Percentiles rank a stretch among this genome's conserved stretches.
phyloP scores from a whole-genome alignment of 2,113 vertebrate genomes.

The Chaetodon auriga region DNA sequence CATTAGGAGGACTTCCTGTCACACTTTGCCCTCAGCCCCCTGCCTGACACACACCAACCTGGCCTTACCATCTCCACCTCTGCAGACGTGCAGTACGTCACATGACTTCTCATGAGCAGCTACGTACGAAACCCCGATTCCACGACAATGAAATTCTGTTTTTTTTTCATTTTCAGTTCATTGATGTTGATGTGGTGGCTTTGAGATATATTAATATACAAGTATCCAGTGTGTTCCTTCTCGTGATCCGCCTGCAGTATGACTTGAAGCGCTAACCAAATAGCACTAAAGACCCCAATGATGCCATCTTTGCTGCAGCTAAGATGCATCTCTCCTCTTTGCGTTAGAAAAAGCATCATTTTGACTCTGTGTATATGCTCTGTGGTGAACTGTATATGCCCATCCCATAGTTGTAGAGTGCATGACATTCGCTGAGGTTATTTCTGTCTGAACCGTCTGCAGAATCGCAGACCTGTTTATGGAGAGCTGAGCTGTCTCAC shows the following conservation, averaged over 20 bases:
- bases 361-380: neutral
- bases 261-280: slow-evolving; percentile 16
- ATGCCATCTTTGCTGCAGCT: neutral
- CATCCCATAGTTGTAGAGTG: slow-evolving; percentile 38
- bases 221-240: slow-evolving; percentile 3
- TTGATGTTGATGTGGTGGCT: slow-evolving; percentile 14
- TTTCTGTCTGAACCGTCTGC: neutral
- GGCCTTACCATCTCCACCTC: slow-evolving; percentile 63
- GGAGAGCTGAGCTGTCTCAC: neutral
- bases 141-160: neutral
- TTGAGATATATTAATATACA: neutral
- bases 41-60: slow-evolving; percentile 45
- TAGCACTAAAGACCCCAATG: neutral
- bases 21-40: neutral
- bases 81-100: slow-evolving; percentile 1
- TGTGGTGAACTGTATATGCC: slow-evolving; percentile 7
- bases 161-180: neutral
- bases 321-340: slow-evolving; percentile 11
- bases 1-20: slow-evolving; percentile 17
- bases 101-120: slow-evolving; percentile 32
- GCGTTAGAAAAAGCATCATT: slow-evolving; percentile 4
- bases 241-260: slow-evolving; percentile 6
- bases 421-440: slow-evolving; percentile 30
- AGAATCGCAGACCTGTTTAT: neutral
- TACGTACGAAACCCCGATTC: neutral